Evolutionary conservation across 2,797 vertebrate genomes (phyloP), one percentile per base, ranked within the genome.

Genomic region (Pygocentrus nattereri): DNA sequence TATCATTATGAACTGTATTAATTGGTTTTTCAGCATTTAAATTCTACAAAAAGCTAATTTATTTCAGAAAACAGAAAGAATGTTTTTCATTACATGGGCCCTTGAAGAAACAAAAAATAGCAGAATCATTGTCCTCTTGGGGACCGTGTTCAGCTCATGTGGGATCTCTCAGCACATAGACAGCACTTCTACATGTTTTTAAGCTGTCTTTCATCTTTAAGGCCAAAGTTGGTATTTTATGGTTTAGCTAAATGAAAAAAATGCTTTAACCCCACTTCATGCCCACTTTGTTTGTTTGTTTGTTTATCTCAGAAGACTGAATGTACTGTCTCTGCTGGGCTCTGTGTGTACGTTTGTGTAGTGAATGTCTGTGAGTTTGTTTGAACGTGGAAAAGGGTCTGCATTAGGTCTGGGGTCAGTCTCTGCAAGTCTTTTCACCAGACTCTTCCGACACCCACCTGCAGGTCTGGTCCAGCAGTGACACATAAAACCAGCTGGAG

Each of bases 401-500:
- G 12, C 0, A 23, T 65, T 52, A 62, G 67, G 61, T 74, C 23
- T 62, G 56, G 62, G 74, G 74, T 86, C 80, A 62, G 72, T 70
- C 77, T 74, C 82, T 21, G 59, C 68, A 38, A 78, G 78, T 79
- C 54, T 83, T 31, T 47, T 59, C 62, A 67, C 58, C 27, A 65
- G 50, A 71, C 65, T 56, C 52, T 65, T 78, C 34, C 70, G 27
- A 74, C 85, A 18, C 64, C 85, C 76, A 75, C 74, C 81, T 80
- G 74, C 31, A 73, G 34, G 54, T 67, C 49, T 70, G 31, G 47
- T 59, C 62, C 83, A 72, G 70, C 25, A 76, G 84, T 84, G 85
- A 83, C 72, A 85, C 34, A 65, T 70, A 85, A 85, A 84, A 76
- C 65, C 15, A n/a, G 73, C 78, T 78, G 49, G 84, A 82, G 86